Percentiles rank a stretch among this genome's conserved stretches.
Conservation (phyloP, 2,888 invertebrate species). For the Erebia aethiops region DNA sequence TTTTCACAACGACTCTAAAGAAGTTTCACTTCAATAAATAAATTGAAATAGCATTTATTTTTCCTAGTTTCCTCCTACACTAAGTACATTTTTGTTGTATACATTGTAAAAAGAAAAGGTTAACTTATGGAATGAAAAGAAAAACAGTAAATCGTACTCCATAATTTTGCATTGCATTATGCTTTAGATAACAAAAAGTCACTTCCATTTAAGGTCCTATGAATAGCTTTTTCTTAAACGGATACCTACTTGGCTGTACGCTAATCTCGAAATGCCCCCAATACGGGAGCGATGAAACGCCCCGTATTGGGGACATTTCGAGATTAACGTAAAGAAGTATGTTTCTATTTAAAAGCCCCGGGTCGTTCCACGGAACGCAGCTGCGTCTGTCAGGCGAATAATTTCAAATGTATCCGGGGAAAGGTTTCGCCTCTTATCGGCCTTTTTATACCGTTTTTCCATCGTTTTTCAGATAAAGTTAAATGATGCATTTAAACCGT, state of each 20-base stretch:
- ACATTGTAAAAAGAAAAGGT: no score
- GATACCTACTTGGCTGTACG: conserved; percentile 39
- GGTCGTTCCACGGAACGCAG: conserved; percentile 51
- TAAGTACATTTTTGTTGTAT: no score
- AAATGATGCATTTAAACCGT: conserved; percentile 26
- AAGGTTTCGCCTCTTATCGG: conserved; percentile 34
- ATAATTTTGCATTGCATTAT: no score
- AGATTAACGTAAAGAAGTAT: conserved; percentile 69
- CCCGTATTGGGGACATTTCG: conserved; percentile 55
- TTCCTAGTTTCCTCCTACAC: conserved; percentile 8
- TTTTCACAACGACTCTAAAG: no score
- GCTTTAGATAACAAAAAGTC: no score
- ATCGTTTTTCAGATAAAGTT: conserved; percentile 31
- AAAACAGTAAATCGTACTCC: no score
- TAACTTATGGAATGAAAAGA: no score
- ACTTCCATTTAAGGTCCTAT: no score
- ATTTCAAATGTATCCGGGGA: conserved; percentile 45
- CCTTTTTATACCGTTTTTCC: conserved; percentile 31
- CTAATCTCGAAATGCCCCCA: conserved; percentile 61
- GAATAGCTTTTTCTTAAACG: no score
- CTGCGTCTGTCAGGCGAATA: conserved; percentile 60
- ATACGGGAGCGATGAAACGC: conserved; percentile 52
- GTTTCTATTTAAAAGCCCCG: conserved; percentile 69
- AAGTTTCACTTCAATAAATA: no score
- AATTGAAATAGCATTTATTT: no score